Base-by-base conservation (phyloP, 2,888 invertebrate genomes). In the Strigamia crassipes region DNA sequence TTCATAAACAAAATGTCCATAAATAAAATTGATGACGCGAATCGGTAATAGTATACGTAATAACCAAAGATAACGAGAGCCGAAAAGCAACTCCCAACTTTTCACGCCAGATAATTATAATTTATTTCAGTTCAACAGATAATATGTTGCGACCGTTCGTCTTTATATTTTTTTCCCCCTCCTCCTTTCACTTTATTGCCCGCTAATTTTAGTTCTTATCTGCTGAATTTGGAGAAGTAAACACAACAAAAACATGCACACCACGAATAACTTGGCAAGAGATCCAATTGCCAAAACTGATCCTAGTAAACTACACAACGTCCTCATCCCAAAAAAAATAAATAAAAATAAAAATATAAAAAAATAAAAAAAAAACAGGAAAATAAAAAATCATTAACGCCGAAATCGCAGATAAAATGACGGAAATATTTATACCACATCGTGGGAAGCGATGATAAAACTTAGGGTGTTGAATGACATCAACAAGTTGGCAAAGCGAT, bases 161-260 rank as follows among this genome's bases (percentile, higher is more conserved):
- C 38, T 78, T 78, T 38, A 38, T 38, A 42, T 34, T 42, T 77
- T 77, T 38, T 77, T 77, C 12, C 31, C 27, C 27, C 27, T 38
- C 38, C 38, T 6, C 18, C 31, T 34, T 73, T 34, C n/a, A 77
- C 31, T 78, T 78, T 78, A 42, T 78, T 78, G 23, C 34, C 78
- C 79, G 51, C 80, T 80, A 80, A 46, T 41, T 46, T 46, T 80
- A 80, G 80, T 9, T 80, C 80, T 80, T 46, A 80, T 80, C 80
- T 80, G 42, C 51, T 80, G 80, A 27, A 41, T 31, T 80, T 31
- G 51, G 51, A 80, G 46, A 80, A 80, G 80, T 80, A 80, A 80
- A 80, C 80, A 80, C 80, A 80, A 80, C 46, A 80, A 80, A 80
- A 80, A 80, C 80, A 51, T 51, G 31, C 51, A 23, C 80, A 73